phyloP scores from a whole-genome alignment of 1,140 invertebrate genomes.

The Drosophila asahinai region DNA sequence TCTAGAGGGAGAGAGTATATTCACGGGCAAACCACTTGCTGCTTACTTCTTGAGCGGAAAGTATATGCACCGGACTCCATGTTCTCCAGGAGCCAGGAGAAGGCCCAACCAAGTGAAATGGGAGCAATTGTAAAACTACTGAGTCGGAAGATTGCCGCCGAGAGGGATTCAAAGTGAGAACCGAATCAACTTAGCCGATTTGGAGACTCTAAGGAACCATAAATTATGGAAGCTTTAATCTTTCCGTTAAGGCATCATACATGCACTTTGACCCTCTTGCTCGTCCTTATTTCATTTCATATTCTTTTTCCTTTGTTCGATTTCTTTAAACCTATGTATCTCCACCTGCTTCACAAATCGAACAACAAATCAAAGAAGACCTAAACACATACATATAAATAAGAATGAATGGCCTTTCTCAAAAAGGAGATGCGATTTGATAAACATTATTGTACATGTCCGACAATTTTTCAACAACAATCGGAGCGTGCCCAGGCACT shows the following conservation, averaged over 20 bases:
- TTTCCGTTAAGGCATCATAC: slow-evolving; percentile 60
- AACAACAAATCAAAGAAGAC: slow-evolving; percentile 20
- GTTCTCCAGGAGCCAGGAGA: neutral
- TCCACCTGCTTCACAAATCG: slow-evolving; percentile 13
- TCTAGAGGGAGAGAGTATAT: neutral
- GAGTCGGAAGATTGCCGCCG: slow-evolving; percentile 10
- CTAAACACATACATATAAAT: neutral
- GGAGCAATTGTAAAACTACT: slow-evolving; percentile 23
- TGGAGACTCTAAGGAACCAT: slow-evolving; percentile 31
- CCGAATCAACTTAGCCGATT: slow-evolving; percentile 8
- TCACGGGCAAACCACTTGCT: neutral
- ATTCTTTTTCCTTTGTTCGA: slow-evolving; percentile 11
- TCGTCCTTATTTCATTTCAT: neutral
- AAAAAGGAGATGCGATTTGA: slow-evolving; percentile 71
- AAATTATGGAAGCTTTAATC: slow-evolving; percentile 73
- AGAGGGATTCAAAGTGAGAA: neutral
- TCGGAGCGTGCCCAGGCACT: slow-evolving; percentile 68
- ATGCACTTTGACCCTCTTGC: slow-evolving; percentile 67
- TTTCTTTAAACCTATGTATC: neutral
- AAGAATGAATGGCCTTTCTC: neutral
- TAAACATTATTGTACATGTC: slow-evolving; percentile 82
- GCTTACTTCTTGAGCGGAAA: neutral
- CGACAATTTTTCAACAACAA: slow-evolving; percentile 79
- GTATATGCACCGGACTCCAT: slow-evolving; percentile 4
- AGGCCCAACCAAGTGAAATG: slow-evolving; percentile 18